Percentiles rank a stretch among this genome's conserved stretches.
phyloP scores from a whole-genome alignment of 2,888 invertebrate species.

The Anorthoa munda region DNA sequence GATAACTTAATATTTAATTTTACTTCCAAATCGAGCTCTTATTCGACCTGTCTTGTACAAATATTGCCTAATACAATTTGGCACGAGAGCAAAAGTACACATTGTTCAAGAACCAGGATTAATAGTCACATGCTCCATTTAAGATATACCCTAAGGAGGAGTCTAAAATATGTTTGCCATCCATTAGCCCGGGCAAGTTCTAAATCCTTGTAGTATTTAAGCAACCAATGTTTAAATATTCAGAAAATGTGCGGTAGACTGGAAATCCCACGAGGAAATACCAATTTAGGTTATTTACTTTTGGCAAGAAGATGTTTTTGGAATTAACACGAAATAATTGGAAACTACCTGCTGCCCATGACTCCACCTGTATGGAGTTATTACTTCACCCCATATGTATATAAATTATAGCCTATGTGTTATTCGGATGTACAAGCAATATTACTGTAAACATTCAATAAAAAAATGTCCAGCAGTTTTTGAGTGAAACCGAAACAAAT shows the following conservation, averaged over 20 bases:
- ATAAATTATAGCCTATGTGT: too few species aligned
- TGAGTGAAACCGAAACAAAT: too few species aligned
- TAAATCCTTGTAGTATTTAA: slow-evolving; percentile 26
- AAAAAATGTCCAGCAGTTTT: too few species aligned
- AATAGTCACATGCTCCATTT: not conserved
- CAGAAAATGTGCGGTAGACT: slow-evolving; percentile 28
- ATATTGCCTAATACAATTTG: slow-evolving; percentile 5
- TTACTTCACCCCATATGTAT: too few species aligned
- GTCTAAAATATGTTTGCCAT: slow-evolving; percentile 13
- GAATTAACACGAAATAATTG: too few species aligned
- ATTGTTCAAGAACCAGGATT: slow-evolving; percentile 7
- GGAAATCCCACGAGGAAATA: slow-evolving; percentile 7
- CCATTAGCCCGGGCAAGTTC: slow-evolving; percentile 7
- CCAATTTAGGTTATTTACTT: not conserved
- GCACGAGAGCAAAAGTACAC: slow-evolving; percentile 11
- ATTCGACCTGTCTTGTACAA: not conserved
- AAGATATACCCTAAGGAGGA: slow-evolving; percentile 23
- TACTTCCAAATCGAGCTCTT: not conserved
- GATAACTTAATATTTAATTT: not conserved
- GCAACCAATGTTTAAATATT: slow-evolving; percentile 48
- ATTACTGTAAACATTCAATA: too few species aligned
- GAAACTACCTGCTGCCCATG: too few species aligned
- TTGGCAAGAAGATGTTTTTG: not conserved
- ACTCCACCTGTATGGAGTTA: too few species aligned
- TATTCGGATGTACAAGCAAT: too few species aligned